phyloP scores from a whole-genome alignment of 2,888 invertebrate species.

The Criorhina ranunculi region DNA sequence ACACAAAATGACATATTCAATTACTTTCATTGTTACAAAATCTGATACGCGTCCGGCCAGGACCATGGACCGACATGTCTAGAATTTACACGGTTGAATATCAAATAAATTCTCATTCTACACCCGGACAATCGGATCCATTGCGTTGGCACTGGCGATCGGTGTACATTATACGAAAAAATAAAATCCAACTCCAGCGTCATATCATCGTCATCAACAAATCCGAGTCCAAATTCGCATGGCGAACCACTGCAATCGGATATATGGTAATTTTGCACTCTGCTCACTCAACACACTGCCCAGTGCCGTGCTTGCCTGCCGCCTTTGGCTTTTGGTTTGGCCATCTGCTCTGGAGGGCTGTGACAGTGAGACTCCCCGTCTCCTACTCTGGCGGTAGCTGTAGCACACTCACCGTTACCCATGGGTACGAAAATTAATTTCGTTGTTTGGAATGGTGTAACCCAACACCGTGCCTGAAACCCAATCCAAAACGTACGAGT shows the following conservation, averaged over 20 bases:
- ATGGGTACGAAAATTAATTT: constrained; percentile 74
- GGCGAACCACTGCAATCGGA: constrained; percentile 71
- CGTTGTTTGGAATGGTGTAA: constrained; percentile 72
- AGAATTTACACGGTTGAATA: constrained; percentile 57
- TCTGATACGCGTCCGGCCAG: constrained; percentile 53
- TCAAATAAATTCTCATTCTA: constrained; percentile 57
- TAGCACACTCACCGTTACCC: constrained; percentile 52
- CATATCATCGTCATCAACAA: constrained; percentile 63
- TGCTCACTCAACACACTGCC: constrained; percentile 50
- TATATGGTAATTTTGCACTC: constrained; percentile 66
- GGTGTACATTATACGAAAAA: constrained; percentile 20
- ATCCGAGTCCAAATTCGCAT: constrained; percentile 51
- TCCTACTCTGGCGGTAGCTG: constrained; percentile 9
- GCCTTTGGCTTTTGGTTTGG: constrained; percentile 58
- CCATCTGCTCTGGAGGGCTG: constrained; percentile 62
- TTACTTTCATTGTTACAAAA: constrained; percentile 66
- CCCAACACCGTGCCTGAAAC: constrained; percentile 64
- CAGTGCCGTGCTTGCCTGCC: constrained; percentile 17
- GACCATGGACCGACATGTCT: constrained; percentile 45
- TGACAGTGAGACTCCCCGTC: neutral
- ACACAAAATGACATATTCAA: constrained; percentile 60
- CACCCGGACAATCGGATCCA: constrained; percentile 42
- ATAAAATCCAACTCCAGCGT: constrained; percentile 39
- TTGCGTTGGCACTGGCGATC: constrained; percentile 32
- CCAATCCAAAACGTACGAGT: constrained; percentile 72